Percentiles rank a stretch among this genome's conserved stretches.
Evolutionary conservation across 2,888 invertebrate genomes (phyloP).

Genomic region (Mythimna loreyi): DNA sequence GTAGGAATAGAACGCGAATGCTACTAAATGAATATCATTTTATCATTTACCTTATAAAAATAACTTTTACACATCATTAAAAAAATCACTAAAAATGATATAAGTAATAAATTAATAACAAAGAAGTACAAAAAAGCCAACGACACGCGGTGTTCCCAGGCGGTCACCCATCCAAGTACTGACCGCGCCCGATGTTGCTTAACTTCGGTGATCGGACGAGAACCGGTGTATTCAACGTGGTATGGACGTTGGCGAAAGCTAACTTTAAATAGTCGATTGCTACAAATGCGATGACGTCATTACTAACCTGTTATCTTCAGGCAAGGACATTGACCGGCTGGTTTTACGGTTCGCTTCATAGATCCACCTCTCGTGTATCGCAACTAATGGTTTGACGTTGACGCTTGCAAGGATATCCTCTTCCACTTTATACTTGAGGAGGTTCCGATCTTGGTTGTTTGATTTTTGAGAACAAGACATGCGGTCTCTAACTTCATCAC

Average conservation of each 20-base stretch:
- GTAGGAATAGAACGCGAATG: too few species aligned
- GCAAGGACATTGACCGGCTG: slow-evolving; percentile 82
- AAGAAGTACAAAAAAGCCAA: slow-evolving; percentile 63
- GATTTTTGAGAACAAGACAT: slow-evolving; percentile 75
- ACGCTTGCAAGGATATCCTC: slow-evolving; percentile 81
- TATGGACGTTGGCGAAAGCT: slow-evolving; percentile 76
- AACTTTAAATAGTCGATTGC: fast-evolving
- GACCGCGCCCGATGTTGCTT: slow-evolving; percentile 83
- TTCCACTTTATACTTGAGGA: slow-evolving; percentile 69
- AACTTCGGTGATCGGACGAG: slow-evolving; percentile 63
- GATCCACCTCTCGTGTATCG: slow-evolving; percentile 88
- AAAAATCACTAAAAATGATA: too few species aligned
- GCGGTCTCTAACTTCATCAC: slow-evolving; percentile 68
- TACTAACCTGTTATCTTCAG: slow-evolving; percentile 82
- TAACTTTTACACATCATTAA: too few species aligned
- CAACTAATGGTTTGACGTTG: slow-evolving; percentile 86
- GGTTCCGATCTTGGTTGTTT: slow-evolving; percentile 57
- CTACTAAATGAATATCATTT: too few species aligned
- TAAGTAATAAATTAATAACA: too few species aligned
- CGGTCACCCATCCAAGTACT: slow-evolving; percentile 86
- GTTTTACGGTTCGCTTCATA: slow-evolving; percentile 85
- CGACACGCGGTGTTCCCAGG: slow-evolving; percentile 80
- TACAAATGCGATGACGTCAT: slow-evolving; percentile 27
- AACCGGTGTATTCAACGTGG: slow-evolving; percentile 85
- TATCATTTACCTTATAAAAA: too few species aligned